Evolutionary conservation across 2,888 invertebrate species (phyloP), one percentile per base, ranked within the genome.

Genomic region (Leucophenga montana): DNA sequence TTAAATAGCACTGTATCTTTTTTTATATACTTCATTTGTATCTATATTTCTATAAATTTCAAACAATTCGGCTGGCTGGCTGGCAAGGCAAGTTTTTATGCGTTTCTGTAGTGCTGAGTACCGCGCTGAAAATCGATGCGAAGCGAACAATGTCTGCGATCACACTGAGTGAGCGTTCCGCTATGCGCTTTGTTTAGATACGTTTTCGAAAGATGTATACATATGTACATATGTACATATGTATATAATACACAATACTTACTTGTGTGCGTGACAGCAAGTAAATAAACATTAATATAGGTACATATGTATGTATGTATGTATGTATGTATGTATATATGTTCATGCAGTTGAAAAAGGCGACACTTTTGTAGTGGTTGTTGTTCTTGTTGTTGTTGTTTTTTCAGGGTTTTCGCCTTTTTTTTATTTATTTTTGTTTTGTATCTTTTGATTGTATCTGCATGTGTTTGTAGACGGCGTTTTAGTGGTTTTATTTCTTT

Each of bases 131-230:
- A n/a, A n/a, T n/a, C n/a, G n/a, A n/a, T n/a, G 78, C 73, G 83
- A 74, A 77, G 72, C 74, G 75, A 70, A 76, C 80, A 79, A 85
- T 76, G 85, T 76, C 80, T 85, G 78, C 77, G 84, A 84, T 81
- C 84, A 74, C 73, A 84, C 83, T 83, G 79, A 79, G 71, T 44
- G 71, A 50, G 56, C 66, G 27, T 20, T 11, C 62, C 59, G 61
- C 65, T 56, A 33, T 65, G 54, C 73, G 56, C 14, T 66, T 67
- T 59, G 50, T 50, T 71, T 71, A 69, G 69, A 69, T 71, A 69
- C 46, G 56, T 33, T 50, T 50, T n/a, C 22, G 56, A 69, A 71
- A 61, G 59, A 77, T 75, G 76, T 77, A 77, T 77, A 77, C 77
- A 78, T 71, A 22, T 46, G 71, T 74, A 71, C 71, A 56, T 68